Conservation (phyloP, 2,797 vertebrate genomes). For the Mus minutoides region DNA sequence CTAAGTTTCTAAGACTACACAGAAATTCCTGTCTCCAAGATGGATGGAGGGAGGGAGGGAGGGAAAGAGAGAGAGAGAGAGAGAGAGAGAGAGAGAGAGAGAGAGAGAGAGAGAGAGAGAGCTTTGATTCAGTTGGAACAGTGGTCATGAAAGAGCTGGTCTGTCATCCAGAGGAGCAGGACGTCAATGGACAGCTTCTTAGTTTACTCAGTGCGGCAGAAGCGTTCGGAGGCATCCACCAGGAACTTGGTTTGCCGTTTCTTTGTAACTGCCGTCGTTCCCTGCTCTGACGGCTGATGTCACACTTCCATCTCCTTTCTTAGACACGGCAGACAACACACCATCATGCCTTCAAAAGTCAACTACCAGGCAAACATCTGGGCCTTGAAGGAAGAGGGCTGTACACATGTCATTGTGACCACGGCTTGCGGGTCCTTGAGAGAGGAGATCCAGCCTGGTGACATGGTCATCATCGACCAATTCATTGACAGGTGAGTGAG, state of each 20-base stretch:
- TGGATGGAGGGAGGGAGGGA: too few relatives aligned
- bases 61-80: too few relatives aligned
- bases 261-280: not conserved
- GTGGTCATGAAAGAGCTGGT: not conserved
- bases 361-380: constrained; percentile 98
- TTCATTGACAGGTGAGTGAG: constrained; percentile 95
- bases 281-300: not conserved
- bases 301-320: not conserved
- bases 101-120: too few relatives aligned
- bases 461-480: constrained; percentile 96
- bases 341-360: constrained; percentile 94
- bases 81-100: too few relatives aligned
- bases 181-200: not conserved
- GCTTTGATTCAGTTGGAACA: not conserved
- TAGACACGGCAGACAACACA: constrained; percentile 96
- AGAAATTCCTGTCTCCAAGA: not conserved
- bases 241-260: not conserved
- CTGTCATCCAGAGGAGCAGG: not conserved
- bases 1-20: not conserved
- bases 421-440: constrained; percentile 97
- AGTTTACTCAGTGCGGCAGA: not conserved
- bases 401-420: constrained; percentile 94
- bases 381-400: constrained; percentile 96
- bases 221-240: not conserved
- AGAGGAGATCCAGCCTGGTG: constrained; percentile 97